Evolutionary conservation across 2,888 invertebrate species (phyloP).

Genomic region (Dicroscelio sp.): DNA sequence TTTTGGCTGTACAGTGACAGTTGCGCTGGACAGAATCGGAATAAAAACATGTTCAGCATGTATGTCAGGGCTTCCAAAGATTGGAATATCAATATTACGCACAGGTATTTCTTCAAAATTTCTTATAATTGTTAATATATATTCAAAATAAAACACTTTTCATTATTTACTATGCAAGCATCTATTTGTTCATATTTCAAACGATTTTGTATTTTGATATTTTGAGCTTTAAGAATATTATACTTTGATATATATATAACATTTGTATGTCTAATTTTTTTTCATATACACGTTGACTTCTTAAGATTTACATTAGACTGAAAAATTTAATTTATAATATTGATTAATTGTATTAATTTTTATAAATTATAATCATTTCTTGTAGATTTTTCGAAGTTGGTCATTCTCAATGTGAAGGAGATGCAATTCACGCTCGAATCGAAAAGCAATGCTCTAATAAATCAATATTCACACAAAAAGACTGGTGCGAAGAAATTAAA

Average conservation of each 20-base stretch:
- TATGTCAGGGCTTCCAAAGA: neutral
- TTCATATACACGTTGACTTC: no score
- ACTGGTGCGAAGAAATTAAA: neutral
- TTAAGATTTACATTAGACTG: no score
- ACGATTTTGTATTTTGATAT: no score
- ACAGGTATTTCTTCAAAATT: neutral
- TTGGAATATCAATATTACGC: neutral
- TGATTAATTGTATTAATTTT: no score
- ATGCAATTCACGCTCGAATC: conserved; percentile 7
- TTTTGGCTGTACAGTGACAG: conserved; percentile 35
- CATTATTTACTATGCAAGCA: no score
- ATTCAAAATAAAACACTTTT: no score
- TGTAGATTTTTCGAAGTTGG: conserved; percentile 25
- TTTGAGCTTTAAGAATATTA: no score
- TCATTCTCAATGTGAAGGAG: neutral
- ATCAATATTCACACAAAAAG: neutral
- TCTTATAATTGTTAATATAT: neutral
- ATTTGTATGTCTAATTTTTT: no score
- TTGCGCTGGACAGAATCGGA: conserved; percentile 44
- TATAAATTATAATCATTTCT: no score
- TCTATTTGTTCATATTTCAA: no score
- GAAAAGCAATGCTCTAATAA: neutral
- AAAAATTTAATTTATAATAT: no score
- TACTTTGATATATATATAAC: no score
- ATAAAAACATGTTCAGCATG: conserved; percentile 21